Evolutionary conservation across 2,888 invertebrate species (phyloP).

Genomic region (Automeris io): DNA sequence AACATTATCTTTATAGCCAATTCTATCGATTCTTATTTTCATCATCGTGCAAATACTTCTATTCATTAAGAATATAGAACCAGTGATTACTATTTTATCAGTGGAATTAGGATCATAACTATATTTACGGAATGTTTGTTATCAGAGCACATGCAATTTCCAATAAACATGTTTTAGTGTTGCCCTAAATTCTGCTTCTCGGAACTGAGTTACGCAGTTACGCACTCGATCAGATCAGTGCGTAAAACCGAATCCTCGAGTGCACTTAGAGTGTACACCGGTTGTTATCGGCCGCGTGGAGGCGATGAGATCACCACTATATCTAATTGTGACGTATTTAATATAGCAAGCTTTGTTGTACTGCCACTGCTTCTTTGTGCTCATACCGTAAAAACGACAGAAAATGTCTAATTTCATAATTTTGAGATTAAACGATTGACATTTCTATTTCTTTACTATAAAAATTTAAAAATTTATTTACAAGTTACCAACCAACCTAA

Average conservation of each 20-base stretch:
- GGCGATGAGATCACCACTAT: conserved; percentile 69
- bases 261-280: conserved; percentile 22
- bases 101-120: background rate
- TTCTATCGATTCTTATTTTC: too few species aligned
- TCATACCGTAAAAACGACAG: conserved; percentile 12
- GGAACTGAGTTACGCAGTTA: conserved; percentile 2
- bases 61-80: too few species aligned
- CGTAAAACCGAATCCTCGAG: conserved; percentile 26
- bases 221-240: too few species aligned
- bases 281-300: conserved; percentile 41
- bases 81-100: too few species aligned
- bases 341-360: conserved; percentile 20
- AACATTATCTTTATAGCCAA: too few species aligned
- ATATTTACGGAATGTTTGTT: background rate
- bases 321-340: conserved; percentile 61
- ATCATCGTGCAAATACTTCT: too few species aligned
- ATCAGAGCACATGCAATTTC: background rate
- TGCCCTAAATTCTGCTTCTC: conserved; percentile 3
- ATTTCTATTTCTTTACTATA: too few species aligned
- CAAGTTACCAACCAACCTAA: too few species aligned
- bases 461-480: too few species aligned
- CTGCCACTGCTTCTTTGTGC: conserved; percentile 23
- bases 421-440: too few species aligned
- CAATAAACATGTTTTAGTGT: background rate
- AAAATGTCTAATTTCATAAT: too few species aligned